A percentile compares a stretch with the other conserved stretches of the same genome.
These are phyloP conservation scores for Eristalinus sepulchralis DNA, from an alignment of 2,888 invertebrate species.

Conservation along the genomic window DNA sequence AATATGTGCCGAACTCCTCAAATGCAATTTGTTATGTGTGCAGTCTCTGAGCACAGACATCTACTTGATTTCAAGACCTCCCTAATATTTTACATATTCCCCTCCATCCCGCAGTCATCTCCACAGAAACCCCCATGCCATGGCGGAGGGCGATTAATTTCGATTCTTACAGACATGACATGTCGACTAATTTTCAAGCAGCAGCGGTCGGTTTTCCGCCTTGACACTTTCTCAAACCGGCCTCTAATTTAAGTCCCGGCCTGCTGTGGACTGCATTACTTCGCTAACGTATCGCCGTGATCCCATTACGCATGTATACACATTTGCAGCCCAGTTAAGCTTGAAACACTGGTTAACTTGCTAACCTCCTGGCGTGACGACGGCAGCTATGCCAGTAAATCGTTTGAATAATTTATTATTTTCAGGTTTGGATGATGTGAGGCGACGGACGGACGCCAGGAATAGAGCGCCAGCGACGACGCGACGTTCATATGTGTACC, in stretches of 20 bases:
- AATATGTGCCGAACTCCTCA: too few species aligned
- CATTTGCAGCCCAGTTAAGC: slow-evolving; percentile 39
- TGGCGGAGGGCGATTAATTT: background rate
- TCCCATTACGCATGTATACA: slow-evolving; percentile 17
- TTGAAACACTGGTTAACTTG: slow-evolving; percentile 57
- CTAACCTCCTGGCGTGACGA: slow-evolving; percentile 63
- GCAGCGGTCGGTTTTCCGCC: background rate
- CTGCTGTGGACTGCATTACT: background rate
- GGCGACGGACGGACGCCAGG: background rate
- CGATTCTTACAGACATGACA: background rate
- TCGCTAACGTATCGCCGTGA: background rate
- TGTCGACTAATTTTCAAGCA: background rate
- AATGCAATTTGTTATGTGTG: too few species aligned
- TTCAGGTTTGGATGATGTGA: slow-evolving; percentile 18
- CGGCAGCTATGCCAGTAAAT: slow-evolving; percentile 50
- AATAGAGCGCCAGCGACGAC: background rate
- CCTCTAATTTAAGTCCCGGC: background rate
- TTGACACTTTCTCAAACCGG: slow-evolving; percentile 20
- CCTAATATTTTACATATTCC: too few species aligned
- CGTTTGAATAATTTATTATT: slow-evolving; percentile 68
- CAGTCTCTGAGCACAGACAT: too few species aligned
- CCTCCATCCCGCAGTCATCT: too few species aligned
- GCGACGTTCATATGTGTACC: background rate
- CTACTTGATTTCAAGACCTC: too few species aligned
- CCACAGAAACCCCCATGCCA: too few species aligned